Conservation (phyloP, 2,797 vertebrate genomes). For the Cossypha dichroa region DNA sequence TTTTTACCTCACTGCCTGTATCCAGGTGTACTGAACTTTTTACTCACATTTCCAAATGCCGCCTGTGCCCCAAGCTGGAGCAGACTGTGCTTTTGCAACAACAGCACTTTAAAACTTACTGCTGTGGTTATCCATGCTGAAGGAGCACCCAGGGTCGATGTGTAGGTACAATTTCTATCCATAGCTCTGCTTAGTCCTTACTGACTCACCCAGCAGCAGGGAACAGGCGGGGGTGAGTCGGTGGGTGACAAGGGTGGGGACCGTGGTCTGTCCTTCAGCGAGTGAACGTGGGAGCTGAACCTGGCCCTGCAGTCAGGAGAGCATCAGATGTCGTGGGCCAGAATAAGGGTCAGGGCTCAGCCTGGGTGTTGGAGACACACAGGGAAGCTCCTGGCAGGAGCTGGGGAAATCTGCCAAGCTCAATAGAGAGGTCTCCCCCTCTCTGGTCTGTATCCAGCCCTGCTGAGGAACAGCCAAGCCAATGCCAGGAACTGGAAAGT, state of each 20-base stretch:
- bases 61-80: neutral
- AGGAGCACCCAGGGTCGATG: fast-evolving
- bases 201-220: fast-evolving
- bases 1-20: neutral
- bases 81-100: neutral
- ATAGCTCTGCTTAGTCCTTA: neutral
- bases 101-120: neutral
- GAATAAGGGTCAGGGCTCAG: neutral
- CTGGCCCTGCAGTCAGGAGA: neutral
- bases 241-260: neutral
- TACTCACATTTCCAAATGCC: neutral
- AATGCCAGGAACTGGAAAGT: constrained; percentile 9
- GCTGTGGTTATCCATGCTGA: neutral
- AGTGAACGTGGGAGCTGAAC: fast-evolving
- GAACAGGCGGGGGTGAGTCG: neutral
- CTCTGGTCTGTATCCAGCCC: neutral
- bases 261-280: neutral
- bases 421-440: neutral
- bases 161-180: neutral
- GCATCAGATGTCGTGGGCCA: neutral
- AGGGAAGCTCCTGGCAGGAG: neutral
- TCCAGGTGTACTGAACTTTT: neutral
- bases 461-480: neutral
- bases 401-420: neutral
- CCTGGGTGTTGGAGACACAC: neutral